Percentiles rank a stretch among this genome's conserved stretches.
Evolutionary conservation across 2,113 vertebrate genomes (phyloP).

Genomic region (Trematocara variabile): DNA sequence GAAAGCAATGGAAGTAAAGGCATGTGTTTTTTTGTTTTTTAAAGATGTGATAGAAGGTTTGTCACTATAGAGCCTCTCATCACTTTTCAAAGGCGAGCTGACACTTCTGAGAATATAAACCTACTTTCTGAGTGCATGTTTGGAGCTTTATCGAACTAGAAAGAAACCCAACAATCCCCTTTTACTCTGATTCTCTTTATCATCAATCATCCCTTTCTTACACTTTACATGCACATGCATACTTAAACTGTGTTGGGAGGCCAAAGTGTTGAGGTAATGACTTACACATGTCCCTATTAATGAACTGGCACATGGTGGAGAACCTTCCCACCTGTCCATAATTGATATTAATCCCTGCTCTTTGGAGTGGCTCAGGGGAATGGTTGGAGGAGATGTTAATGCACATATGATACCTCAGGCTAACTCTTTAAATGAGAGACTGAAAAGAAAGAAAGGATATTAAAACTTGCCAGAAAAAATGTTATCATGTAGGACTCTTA

Average conservation of each 20-base stretch:
- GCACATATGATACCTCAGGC: conserved; percentile 18
- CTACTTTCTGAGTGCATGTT: conserved; percentile 15
- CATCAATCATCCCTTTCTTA: conserved; percentile 58
- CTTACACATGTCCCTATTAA: conserved; percentile 78
- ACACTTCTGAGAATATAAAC: conserved; percentile 36
- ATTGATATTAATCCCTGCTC: conserved; percentile 71
- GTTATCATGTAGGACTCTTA: neutral
- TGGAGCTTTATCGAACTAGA: conserved; percentile 11
- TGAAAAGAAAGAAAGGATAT: conserved; percentile 7
- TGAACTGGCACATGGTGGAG: conserved; percentile 62
- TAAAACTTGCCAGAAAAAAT: neutral
- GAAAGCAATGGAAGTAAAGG: neutral
- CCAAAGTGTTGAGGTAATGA: conserved; percentile 72
- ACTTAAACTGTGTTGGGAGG: conserved; percentile 47
- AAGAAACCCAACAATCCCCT: conserved; percentile 6
- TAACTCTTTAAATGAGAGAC: neutral
- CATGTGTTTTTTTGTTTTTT: neutral
- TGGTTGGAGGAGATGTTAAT: conserved; percentile 31
- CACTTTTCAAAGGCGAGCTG: conserved; percentile 34
- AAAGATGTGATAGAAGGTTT: conserved; percentile 44
- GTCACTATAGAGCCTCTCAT: conserved; percentile 47
- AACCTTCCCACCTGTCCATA: conserved; percentile 67
- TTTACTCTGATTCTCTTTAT: conserved; percentile 13
- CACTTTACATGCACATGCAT: conserved; percentile 29
- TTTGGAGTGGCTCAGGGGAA: conserved; percentile 55